Evolutionary conservation across 2,888 invertebrate species (phyloP).

Genomic region (Leucoptera coffeella): DNA sequence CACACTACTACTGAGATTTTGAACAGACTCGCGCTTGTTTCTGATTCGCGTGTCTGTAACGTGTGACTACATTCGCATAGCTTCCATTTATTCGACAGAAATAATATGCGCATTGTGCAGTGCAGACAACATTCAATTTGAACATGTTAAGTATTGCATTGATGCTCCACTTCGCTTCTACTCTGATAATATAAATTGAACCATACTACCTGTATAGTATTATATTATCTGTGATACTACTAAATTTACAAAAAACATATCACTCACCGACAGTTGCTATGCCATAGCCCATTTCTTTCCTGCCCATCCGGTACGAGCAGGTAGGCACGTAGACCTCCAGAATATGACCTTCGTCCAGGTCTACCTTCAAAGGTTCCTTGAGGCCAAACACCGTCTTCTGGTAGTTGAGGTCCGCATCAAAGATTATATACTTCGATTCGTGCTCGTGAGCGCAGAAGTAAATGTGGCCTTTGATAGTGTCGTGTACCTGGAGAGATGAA

Average conservation of each 20-base stretch:
- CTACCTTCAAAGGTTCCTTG: too few species aligned
- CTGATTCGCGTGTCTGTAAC: too few species aligned
- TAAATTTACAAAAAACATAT: background rate
- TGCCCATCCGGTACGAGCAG: conserved; percentile 96
- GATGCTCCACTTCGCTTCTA: too few species aligned
- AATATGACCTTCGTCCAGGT: background rate
- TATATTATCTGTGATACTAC: conserved; percentile 6
- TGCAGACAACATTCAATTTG: too few species aligned
- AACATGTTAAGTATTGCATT: too few species aligned
- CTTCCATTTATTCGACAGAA: too few species aligned
- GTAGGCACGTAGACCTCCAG: conserved; percentile 87
- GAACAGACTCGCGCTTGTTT: too few species aligned
- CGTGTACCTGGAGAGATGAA: conserved; percentile 58
- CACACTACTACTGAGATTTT: too few species aligned
- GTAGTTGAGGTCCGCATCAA: conserved; percentile 15
- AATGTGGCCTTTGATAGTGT: conserved; percentile 40
- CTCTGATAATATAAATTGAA: background rate
- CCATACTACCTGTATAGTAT: conserved; percentile 2
- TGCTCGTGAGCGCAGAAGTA: conserved; percentile 65
- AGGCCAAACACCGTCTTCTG: conserved; percentile 13
- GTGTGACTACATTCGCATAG: too few species aligned
- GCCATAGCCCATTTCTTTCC: conserved; percentile 78
- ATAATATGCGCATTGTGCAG: too few species aligned
- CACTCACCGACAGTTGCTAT: conserved; percentile 69
- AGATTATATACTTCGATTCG: conserved; percentile 54